Conservation (phyloP, 2,113 vertebrate genomes). For the Tupaia chinensis region DNA sequence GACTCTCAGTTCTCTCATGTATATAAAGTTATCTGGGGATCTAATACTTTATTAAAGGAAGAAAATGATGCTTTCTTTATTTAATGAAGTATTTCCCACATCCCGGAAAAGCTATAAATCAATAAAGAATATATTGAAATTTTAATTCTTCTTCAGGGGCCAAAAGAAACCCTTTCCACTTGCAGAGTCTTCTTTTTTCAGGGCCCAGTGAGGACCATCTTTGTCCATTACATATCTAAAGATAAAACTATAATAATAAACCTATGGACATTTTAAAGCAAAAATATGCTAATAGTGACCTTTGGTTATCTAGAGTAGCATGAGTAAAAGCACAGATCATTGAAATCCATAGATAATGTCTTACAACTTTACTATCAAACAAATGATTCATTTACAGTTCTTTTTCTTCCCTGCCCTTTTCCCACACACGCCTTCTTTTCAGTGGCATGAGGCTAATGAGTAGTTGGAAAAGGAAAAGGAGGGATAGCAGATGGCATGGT, state of each 20-base stretch:
- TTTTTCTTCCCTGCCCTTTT: background rate
- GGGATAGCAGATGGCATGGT: background rate
- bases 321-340: slow-evolving; percentile 70
- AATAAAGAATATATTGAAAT: slow-evolving; percentile 49
- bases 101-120: slow-evolving; percentile 34
- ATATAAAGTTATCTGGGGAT: slow-evolving; percentile 63
- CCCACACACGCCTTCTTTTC: slow-evolving; percentile 28
- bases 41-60: slow-evolving; percentile 63
- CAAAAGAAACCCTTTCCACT: slow-evolving; percentile 55
- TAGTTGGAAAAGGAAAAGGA: slow-evolving; percentile 2
- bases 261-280: slow-evolving; percentile 66
- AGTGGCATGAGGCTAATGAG: background rate
- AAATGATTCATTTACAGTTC: background rate
- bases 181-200: slow-evolving; percentile 51
- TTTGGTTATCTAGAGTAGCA: slow-evolving; percentile 57
- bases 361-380: slow-evolving; percentile 44
- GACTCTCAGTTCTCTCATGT: background rate
- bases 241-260: slow-evolving; percentile 42
- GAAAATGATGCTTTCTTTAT: slow-evolving; percentile 47
- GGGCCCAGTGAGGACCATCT: slow-evolving; percentile 33
- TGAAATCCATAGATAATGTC: slow-evolving; percentile 61
- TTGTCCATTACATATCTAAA: slow-evolving; percentile 47
- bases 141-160: slow-evolving; percentile 48
- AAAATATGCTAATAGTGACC: slow-evolving; percentile 50
- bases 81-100: slow-evolving; percentile 61